Conservation (phyloP, 1,140 invertebrate genomes). For the Zaprionus ornatus region DNA sequence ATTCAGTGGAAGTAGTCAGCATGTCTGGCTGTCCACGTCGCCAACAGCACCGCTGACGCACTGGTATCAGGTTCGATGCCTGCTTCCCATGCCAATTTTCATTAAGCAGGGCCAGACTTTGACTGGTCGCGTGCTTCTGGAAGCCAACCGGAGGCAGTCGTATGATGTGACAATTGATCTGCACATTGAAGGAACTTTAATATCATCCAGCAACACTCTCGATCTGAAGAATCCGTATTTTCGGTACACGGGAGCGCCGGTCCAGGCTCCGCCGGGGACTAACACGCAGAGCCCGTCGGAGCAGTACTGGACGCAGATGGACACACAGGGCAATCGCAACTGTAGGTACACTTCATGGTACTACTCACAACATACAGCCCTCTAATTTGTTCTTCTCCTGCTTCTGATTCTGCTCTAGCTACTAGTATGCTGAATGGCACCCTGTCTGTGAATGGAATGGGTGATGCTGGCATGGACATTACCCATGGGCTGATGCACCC, state of each 20-base stretch:
- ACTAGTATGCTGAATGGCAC: slow-evolving; percentile 92
- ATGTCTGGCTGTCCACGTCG: slow-evolving; percentile 98
- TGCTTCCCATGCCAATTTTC: slow-evolving; percentile 96
- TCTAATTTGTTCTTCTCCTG: slow-evolving; percentile 1
- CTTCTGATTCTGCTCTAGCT: slow-evolving; percentile 85
- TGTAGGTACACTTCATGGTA: slow-evolving; percentile 53
- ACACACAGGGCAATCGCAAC: slow-evolving; percentile 86
- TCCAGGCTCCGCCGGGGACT: slow-evolving; percentile 94
- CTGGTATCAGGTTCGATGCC: slow-evolving; percentile 99
- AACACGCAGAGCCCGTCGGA: slow-evolving; percentile 96
- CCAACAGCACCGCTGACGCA: slow-evolving; percentile 99
- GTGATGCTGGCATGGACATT: slow-evolving; percentile 89
- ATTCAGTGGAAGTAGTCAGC: slow-evolving; percentile 95
- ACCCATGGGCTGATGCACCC: slow-evolving; percentile 77
- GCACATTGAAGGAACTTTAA: slow-evolving; percentile 93
- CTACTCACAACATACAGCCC: neutral
- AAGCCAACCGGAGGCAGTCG: slow-evolving; percentile 98
- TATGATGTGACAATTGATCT: slow-evolving; percentile 99
- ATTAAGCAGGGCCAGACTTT: slow-evolving; percentile 97
- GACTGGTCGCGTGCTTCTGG: slow-evolving; percentile 93
- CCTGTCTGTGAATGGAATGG: slow-evolving; percentile 90
- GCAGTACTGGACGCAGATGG: slow-evolving; percentile 93
- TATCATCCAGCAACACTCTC: slow-evolving; percentile 94
- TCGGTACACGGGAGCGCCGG: slow-evolving; percentile 94
- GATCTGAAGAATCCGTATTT: slow-evolving; percentile 99